Percentiles rank a stretch among this genome's conserved stretches.
phyloP scores from a whole-genome alignment of 2,888 invertebrate species.

The Diachrysia chrysitis region DNA sequence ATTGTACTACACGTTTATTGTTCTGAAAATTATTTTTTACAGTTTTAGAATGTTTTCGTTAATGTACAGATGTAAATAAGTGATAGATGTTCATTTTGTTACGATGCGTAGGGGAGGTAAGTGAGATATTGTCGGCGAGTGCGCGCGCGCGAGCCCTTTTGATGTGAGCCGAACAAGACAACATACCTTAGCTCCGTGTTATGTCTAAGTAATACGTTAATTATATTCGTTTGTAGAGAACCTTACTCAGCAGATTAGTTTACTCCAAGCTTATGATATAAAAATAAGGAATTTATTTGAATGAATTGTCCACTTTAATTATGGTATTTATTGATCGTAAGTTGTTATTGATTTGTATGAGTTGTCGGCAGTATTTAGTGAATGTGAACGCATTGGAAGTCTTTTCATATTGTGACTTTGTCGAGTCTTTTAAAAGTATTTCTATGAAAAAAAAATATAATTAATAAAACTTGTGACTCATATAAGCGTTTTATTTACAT shows the following conservation, averaged over 20 bases:
- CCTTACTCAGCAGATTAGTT: slow-evolving; percentile 65
- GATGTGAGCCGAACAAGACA: slow-evolving; percentile 38
- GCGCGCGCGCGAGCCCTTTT: slow-evolving; percentile 18
- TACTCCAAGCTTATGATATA: slow-evolving; percentile 67
- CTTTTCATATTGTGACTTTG: slow-evolving; percentile 87
- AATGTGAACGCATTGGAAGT: slow-evolving; percentile 82
- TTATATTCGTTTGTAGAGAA: slow-evolving; percentile 51
- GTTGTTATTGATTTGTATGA: slow-evolving; percentile 86
- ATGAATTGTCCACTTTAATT: slow-evolving; percentile 84
- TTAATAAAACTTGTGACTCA: slow-evolving; percentile 83
- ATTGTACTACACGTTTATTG: slow-evolving; percentile 82
- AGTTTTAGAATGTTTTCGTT: slow-evolving; percentile 84
- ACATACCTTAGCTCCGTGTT: slow-evolving; percentile 39
- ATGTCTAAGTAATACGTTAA: slow-evolving; percentile 34
- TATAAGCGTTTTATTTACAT: slow-evolving; percentile 72
- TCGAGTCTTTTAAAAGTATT: slow-evolving; percentile 88
- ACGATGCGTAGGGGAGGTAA: slow-evolving; percentile 64
- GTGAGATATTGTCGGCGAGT: slow-evolving; percentile 34
- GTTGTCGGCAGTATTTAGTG: slow-evolving; percentile 83
- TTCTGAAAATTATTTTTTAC: slow-evolving; percentile 84
- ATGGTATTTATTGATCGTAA: slow-evolving; percentile 86
- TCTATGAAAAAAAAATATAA: slow-evolving; percentile 85
- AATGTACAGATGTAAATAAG: slow-evolving; percentile 88
- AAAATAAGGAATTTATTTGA: slow-evolving; percentile 81
- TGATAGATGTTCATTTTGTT: slow-evolving; percentile 82